Conservation (phyloP, 2,113 vertebrate species). For the Nothobranchius furzeri region DNA sequence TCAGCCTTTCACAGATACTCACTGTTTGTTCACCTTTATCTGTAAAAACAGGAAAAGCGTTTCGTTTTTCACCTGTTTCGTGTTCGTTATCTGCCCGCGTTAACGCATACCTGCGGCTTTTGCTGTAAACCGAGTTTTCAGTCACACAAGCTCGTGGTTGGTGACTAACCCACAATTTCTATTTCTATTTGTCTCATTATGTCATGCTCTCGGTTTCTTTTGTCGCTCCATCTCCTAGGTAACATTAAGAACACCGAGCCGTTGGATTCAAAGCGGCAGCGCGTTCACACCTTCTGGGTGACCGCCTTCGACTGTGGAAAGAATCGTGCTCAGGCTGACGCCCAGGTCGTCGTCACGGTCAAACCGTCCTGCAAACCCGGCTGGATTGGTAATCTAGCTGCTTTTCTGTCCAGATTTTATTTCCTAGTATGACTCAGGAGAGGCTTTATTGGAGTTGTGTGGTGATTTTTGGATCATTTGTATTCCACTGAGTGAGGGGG, state of each 20-base stretch:
- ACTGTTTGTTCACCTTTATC: conserved; percentile 41
- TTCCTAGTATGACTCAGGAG: not conserved
- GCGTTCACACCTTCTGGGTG: conserved; percentile 92
- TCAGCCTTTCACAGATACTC: conserved; percentile 19
- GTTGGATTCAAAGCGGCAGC: conserved; percentile 89
- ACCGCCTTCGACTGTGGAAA: conserved; percentile 98
- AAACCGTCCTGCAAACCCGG: conserved; percentile 98
- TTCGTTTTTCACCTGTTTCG: conserved; percentile 21
- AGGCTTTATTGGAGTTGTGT: conserved; percentile 1
- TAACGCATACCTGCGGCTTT: not conserved
- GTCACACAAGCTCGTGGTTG: conserved; percentile 22
- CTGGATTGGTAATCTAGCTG: conserved; percentile 75
- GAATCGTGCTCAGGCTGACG: conserved; percentile 93
- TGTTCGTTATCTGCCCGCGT: conserved; percentile 13
- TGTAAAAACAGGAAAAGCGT: conserved; percentile 34
- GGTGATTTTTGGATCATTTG: not conserved
- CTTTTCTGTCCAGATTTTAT: conserved; percentile 5
- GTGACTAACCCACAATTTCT: conserved; percentile 54
- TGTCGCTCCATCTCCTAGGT: conserved; percentile 75
- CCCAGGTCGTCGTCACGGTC: conserved; percentile 94
- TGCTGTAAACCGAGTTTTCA: conserved; percentile 19
- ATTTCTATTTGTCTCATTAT: conserved; percentile 27
- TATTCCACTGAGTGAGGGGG: no score
- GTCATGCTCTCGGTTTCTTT: conserved; percentile 7
- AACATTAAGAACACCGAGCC: conserved; percentile 98